Evolutionary conservation across 2,113 vertebrate species (phyloP).

Genomic region (Antidorcas marsupialis): DNA sequence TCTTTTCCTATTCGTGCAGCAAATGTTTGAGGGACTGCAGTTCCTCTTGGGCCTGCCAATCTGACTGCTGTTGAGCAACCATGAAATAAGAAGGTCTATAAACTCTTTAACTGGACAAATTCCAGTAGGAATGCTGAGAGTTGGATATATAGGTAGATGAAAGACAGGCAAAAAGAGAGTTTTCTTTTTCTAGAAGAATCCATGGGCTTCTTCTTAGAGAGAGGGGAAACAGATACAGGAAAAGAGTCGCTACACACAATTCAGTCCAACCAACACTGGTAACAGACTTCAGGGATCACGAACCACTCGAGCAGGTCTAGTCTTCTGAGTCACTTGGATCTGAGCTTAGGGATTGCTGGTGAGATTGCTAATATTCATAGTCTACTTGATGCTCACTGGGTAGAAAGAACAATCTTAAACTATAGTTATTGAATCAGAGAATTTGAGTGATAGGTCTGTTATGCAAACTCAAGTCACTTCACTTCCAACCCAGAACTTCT

Average conservation of each 20-base stretch:
- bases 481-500: neutral
- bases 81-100: constrained; percentile 64
- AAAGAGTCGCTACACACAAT: neutral
- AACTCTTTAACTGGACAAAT: constrained; percentile 74
- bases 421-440: neutral
- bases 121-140: constrained; percentile 36
- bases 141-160: neutral
- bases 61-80: constrained; percentile 40
- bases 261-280: neutral
- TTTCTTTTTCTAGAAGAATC: neutral
- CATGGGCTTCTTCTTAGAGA: neutral
- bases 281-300: rapidly evolving
- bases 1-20: constrained; percentile 58
- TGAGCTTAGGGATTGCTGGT: neutral
- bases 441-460: neutral
- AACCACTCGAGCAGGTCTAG: neutral
- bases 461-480: neutral
- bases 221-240: neutral
- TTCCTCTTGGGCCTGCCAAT: constrained; percentile 47
- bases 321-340: neutral
- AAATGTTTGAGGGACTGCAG: constrained; percentile 19
- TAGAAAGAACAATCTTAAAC: neutral
- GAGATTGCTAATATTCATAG: neutral
- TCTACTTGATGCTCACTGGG: neutral
- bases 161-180: neutral